These are phyloP conservation scores for Cantharis flavilabris DNA, from an alignment of 2,888 invertebrate genomes.

Conservation along the genomic window DNA sequence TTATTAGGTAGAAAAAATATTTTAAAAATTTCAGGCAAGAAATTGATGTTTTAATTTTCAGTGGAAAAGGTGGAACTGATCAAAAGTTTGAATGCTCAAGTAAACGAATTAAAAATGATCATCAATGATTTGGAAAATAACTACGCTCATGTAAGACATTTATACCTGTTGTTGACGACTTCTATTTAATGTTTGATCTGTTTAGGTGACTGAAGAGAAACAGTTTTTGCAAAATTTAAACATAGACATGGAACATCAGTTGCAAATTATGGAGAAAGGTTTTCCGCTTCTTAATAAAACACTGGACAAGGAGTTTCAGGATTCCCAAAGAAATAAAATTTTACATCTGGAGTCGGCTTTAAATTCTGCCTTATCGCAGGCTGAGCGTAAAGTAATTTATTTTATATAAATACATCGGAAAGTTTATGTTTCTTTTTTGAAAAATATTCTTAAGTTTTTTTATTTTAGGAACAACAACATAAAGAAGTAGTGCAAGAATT, in stretches of 20 bases:
- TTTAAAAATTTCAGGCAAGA: background rate
- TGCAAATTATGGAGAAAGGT: slow-evolving; percentile 36
- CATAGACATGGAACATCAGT: slow-evolving; percentile 35
- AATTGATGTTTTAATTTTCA: slow-evolving; percentile 4
- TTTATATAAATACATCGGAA: background rate
- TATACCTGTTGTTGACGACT: background rate
- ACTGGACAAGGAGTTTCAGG: slow-evolving; percentile 35
- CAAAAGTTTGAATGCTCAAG: slow-evolving; percentile 24
- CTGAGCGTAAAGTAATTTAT: slow-evolving; percentile 4
- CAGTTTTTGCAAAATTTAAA: slow-evolving; percentile 30
- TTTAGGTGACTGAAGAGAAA: slow-evolving; percentile 32
- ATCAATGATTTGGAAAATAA: slow-evolving; percentile 9
- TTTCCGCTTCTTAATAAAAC: slow-evolving; percentile 32
- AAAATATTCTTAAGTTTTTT: no score
- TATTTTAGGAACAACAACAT: slow-evolving; percentile 34
- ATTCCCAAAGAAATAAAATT: slow-evolving; percentile 35
- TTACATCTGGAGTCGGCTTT: slow-evolving; percentile 32
- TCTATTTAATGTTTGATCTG: background rate
- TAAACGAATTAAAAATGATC: slow-evolving; percentile 2
- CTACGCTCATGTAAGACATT: slow-evolving; percentile 1
- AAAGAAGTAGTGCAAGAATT: slow-evolving; percentile 29
- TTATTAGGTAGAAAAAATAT: slow-evolving; percentile 31
- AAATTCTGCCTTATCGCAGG: slow-evolving; percentile 15
- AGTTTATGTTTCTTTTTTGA: no score
- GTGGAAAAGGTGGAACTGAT: slow-evolving; percentile 34